A percentile compares a stretch with the other conserved stretches of the same genome.
These are phyloP conservation scores for Cassiopea xamachana DNA, from an alignment of 30 jellyfish, hydroid and myxozoan genomes.

Conservation along the genomic window DNA sequence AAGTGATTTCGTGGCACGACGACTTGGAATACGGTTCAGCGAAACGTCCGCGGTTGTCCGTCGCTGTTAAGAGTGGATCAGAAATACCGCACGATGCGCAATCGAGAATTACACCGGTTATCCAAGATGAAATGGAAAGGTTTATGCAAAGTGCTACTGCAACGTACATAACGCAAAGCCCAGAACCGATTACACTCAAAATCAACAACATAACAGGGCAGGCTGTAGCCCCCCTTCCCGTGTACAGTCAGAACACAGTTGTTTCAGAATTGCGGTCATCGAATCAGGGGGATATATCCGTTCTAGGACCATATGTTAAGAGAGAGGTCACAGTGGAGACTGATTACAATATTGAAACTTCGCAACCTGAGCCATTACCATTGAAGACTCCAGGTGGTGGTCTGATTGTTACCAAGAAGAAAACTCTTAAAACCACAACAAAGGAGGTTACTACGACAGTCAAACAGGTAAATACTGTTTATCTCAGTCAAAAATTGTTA, in stretches of 20 bases:
- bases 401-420: constrained; percentile 77
- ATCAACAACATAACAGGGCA: constrained; percentile 58
- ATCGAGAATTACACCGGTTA: constrained; percentile 84
- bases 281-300: constrained; percentile 72
- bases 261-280: constrained; percentile 45
- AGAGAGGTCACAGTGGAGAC: constrained; percentile 92
- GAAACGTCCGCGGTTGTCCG: constrained; percentile 85
- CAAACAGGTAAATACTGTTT: constrained; percentile 57
- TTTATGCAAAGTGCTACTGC: constrained; percentile 67
- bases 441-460: constrained; percentile 90
- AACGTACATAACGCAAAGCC: constrained; percentile 57
- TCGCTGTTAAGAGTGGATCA: constrained; percentile 86
- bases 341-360: constrained; percentile 85
- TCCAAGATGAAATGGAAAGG: constrained; percentile 79
- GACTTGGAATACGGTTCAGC: constrained; percentile 79
- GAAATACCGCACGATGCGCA: constrained; percentile 85
- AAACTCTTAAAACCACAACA: constrained; percentile 93
- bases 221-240: constrained; percentile 60
- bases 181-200: constrained; percentile 61
- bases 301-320: constrained; percentile 79
- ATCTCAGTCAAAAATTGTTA: not conserved
- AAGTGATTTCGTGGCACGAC: constrained; percentile 84
- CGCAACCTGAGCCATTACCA: constrained; percentile 84
- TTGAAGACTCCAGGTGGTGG: constrained; percentile 68
- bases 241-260: constrained; percentile 22